Percentiles rank a stretch among this genome's conserved stretches.
phyloP scores from a whole-genome alignment of 2,113 vertebrate genomes.

The Emberiza fucata region DNA sequence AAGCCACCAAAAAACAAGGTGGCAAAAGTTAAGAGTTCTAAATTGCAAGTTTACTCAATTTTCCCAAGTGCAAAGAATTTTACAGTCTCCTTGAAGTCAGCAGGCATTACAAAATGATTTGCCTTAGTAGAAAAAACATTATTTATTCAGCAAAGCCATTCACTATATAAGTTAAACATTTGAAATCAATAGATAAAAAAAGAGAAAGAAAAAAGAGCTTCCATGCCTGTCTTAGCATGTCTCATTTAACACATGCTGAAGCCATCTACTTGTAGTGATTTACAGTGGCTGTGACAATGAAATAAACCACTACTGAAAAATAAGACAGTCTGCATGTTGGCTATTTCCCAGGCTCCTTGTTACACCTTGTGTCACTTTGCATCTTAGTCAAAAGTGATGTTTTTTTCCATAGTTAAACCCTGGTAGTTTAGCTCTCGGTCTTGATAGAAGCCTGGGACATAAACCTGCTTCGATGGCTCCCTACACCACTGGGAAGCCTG shows the following conservation, averaged over 20 bases:
- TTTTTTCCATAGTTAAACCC: not conserved
- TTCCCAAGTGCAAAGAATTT: not conserved
- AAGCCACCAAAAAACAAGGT: rapidly evolving
- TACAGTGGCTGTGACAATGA: not conserved
- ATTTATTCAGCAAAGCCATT: not conserved
- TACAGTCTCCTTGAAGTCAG: not conserved
- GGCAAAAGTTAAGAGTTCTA: not conserved
- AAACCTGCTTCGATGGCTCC: not conserved
- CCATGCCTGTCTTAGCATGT: not conserved
- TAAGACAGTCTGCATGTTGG: not conserved
- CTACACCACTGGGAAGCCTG: not conserved
- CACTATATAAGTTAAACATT: not conserved
- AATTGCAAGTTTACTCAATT: not conserved
- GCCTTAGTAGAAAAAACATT: not conserved
- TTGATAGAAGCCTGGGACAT: not conserved
- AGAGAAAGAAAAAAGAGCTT: not conserved
- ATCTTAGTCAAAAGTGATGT: not conserved
- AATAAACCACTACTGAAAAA: not conserved
- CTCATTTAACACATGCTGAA: not conserved
- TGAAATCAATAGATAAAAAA: not conserved
- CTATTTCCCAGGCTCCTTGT: not conserved
- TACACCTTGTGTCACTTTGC: not conserved
- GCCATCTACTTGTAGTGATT: not conserved
- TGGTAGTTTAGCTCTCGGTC: not conserved
- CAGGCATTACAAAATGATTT: not conserved